Evolutionary conservation across 1,140 invertebrate species (phyloP), one percentile per base, ranked within the genome.

Genomic region (Venturia canescens): DNA sequence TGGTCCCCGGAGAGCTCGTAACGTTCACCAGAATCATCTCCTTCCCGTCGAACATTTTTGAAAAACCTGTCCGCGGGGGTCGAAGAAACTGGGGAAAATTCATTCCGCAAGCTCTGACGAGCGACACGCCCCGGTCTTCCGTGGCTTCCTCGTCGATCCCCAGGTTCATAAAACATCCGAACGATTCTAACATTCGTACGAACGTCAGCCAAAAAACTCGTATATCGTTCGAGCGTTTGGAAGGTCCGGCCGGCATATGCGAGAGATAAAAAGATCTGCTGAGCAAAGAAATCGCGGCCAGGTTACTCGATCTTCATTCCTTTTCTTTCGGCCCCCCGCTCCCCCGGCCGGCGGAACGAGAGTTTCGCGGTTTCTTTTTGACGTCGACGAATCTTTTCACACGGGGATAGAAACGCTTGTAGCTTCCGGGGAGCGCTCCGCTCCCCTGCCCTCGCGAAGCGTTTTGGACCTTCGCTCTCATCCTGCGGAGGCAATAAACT

Each of bases 231-330:
- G n/a, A 74, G 48, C 57, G 60, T 48, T 63, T 76, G 72, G 63
- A 76, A 76, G 60, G 26, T 63, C 34, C 38, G 34, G 5, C 71
- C 7, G 18, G 48, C 18, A 18, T 15, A 21, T 13, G 26, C 18
- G 44, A 76, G 53, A 48, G 7, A 71, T 72, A 72, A 44, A 74
- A 74, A 74, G 53, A 74, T 60, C 27, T 57, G 72, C 50, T 53
- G 72, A 76, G 63, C 21, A 76, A 23, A 63, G 38, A 23, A 44
- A 71, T 13, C 23, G 44, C 48, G 34, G 26, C 3, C 3, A 57
- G 21, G 7, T 31, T 21, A 63, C 63, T 18, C 44, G n/a, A 34
- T 76, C 15, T 74, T 15, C 57, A 29, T 50, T 74, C 23, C 0
- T 48, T 72, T 48, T 76, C 63, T 74, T 53, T 7, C 1, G 16